Percentiles rank a stretch among this genome's conserved stretches.
phyloP scores from a whole-genome alignment of 1,140 invertebrate genomes.

The Condylostylus longicornis region DNA sequence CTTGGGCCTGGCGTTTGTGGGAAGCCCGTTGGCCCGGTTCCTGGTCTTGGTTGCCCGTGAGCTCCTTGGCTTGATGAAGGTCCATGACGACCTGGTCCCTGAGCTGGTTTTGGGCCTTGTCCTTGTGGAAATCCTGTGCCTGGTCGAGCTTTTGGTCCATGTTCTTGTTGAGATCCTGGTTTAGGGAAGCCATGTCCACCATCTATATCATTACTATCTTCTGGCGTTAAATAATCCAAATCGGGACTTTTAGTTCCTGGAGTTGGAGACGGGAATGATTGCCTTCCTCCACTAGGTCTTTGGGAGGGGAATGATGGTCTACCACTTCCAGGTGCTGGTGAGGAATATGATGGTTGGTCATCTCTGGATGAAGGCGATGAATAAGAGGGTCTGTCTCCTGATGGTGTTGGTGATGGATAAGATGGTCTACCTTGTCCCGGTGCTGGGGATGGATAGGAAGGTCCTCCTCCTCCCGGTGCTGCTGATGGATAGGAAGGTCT shows the following conservation, averaged over 20 bases:
- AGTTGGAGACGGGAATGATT: slow-evolving; percentile 5
- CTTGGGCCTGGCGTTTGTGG: slow-evolving; percentile 12
- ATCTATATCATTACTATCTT: background rate
- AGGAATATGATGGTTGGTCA: background rate
- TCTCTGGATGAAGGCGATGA: background rate
- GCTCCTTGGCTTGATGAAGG: slow-evolving; percentile 11
- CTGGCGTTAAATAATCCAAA: background rate
- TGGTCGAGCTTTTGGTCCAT: background rate
- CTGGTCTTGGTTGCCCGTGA: background rate
- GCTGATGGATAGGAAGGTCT: background rate
- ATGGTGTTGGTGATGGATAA: background rate
- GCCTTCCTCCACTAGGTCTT: slow-evolving; percentile 1
- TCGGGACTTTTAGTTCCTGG: slow-evolving; percentile 2
- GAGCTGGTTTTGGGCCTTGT: background rate
- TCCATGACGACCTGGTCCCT: slow-evolving; percentile 11
- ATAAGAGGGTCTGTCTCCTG: background rate
- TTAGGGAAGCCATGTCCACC: too few species aligned
- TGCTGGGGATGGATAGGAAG: background rate
- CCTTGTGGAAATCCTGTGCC: background rate
- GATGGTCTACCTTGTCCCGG: background rate
- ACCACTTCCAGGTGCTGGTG: background rate
- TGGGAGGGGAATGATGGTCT: background rate
- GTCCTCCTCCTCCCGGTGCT: background rate
- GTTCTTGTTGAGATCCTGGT: too few species aligned
- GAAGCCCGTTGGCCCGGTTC: too few species aligned